A percentile compares a stretch with the other conserved stretches of the same genome.
Evolutionary conservation across 1,140 invertebrate genomes (phyloP).

Genomic region (Lethrus apterus): DNA sequence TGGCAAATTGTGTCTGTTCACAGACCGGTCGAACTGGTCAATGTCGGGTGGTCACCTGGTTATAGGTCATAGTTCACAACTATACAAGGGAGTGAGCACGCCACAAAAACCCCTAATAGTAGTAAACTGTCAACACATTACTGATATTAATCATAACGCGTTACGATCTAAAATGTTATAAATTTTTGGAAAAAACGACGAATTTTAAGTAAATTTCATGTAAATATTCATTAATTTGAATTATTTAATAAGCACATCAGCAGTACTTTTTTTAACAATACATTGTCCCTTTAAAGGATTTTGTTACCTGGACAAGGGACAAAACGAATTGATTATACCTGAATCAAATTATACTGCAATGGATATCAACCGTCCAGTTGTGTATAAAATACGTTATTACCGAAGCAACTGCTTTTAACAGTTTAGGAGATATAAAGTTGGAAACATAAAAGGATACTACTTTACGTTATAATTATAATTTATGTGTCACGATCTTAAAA

Average conservation of each 20-base stretch:
- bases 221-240: background rate
- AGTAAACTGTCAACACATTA: constrained; percentile 41
- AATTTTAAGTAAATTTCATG: constrained; percentile 17
- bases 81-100: constrained; percentile 40
- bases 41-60: constrained; percentile 26
- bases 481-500: no score
- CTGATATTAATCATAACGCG: constrained; percentile 40
- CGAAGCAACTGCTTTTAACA: no score
- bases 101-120: constrained; percentile 40
- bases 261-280: background rate
- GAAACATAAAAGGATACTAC: no score
- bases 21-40: constrained; percentile 15
- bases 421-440: no score
- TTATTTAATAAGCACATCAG: background rate
- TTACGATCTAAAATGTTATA: background rate
- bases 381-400: no score
- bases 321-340: constrained; percentile 14
- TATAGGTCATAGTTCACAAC: constrained; percentile 29
- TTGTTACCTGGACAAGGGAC: constrained; percentile 33
- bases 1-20: constrained; percentile 10
- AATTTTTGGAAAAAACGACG: background rate
- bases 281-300: constrained; percentile 18
- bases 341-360: constrained; percentile 16
- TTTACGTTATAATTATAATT: no score
- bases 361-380: no score